These are phyloP conservation scores for Premnoplex brunnescens DNA, from an alignment of 2,797 vertebrate species.

Conservation along the genomic window DNA sequence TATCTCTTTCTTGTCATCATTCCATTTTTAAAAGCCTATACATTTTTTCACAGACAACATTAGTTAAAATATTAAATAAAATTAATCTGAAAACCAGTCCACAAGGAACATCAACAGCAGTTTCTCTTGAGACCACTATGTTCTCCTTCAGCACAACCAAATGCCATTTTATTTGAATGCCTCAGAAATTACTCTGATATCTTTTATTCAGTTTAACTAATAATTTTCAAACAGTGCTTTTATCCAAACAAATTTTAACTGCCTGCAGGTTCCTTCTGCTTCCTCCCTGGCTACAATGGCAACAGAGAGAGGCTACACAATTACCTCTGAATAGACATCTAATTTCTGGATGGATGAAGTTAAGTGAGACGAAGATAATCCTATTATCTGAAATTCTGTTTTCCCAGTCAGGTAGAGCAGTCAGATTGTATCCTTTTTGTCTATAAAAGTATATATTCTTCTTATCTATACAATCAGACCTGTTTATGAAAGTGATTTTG, in stretches of 20 bases:
- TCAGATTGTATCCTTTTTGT: background rate
- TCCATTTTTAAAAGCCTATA: background rate
- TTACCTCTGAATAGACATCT: background rate
- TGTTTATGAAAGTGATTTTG: background rate
- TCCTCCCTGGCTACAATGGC: background rate
- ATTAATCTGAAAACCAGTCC: background rate
- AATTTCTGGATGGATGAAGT: slow-evolving; percentile 22
- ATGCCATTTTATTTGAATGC: background rate
- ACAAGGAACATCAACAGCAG: background rate
- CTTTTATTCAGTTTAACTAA: slow-evolving; percentile 8
- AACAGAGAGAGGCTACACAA: background rate
- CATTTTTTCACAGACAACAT: background rate
- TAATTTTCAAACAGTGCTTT: background rate
- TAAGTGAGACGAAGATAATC: slow-evolving; percentile 32
- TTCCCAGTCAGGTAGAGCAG: background rate
- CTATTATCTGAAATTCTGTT: slow-evolving; percentile 7
- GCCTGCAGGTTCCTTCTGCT: background rate
- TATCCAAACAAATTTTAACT: background rate
- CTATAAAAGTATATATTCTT: background rate
- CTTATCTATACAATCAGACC: background rate
- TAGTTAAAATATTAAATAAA: background rate
- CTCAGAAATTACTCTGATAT: background rate
- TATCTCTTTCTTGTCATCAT: background rate
- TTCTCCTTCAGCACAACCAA: background rate
- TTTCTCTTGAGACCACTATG: background rate